Conservation (phyloP, 1,140 invertebrate species). For the Drosophila quadrilineata region DNA sequence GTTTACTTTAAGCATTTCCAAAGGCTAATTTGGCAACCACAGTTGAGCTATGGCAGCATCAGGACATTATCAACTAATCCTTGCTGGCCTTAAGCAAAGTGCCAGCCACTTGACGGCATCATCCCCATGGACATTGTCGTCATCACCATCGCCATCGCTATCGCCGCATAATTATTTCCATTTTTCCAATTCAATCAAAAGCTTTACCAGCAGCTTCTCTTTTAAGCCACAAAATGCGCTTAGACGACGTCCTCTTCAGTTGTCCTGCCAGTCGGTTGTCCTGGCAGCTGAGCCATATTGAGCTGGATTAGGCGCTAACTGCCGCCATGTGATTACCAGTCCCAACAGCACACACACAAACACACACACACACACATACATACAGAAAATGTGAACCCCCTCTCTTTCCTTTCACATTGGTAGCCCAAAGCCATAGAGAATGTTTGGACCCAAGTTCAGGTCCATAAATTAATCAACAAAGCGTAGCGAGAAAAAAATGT, state of each 20-base stretch:
- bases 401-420: too few species aligned
- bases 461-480: conserved; percentile 71
- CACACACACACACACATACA: too few species aligned
- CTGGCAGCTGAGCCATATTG: conserved; percentile 60
- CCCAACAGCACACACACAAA: too few species aligned
- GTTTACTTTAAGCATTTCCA: conserved; percentile 16
- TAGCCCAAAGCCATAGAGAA: too few species aligned
- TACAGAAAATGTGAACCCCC: too few species aligned
- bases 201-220: conserved; percentile 23
- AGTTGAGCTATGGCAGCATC: neutral
- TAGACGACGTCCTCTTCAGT: conserved; percentile 8
- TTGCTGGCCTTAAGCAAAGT: conserved; percentile 21
- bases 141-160: too few species aligned
- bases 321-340: conserved; percentile 61
- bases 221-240: conserved; percentile 44
- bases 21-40: too few species aligned
- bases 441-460: neutral
- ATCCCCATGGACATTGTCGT: too few species aligned
- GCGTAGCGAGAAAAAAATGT: conserved; percentile 21
- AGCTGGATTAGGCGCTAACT: conserved; percentile 73
- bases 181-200: conserved; percentile 66
- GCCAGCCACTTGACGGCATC: conserved; percentile 23
- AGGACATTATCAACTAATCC: neutral
- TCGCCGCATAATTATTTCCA: conserved; percentile 66
- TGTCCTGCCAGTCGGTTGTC: neutral